Evolutionary conservation across 2,797 vertebrate genomes (phyloP), one percentile per base, ranked within the genome.

Genomic region (Melanotaenia pygmaea): DNA sequence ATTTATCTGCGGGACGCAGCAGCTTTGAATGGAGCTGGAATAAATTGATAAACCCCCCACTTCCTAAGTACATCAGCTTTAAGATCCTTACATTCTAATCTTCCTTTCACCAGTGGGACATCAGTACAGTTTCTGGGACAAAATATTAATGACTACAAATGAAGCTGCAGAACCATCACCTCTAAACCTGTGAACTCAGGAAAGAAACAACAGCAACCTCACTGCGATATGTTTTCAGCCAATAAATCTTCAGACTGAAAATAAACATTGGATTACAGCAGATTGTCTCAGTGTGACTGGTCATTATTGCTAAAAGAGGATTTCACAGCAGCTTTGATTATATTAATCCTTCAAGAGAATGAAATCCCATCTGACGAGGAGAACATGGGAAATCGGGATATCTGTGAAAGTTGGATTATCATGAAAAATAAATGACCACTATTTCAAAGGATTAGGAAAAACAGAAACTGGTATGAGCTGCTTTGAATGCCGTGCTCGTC

Each of bases 321-420:
- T 93, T 93, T 90, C 47, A 74, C 83, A 79, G 73, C 77, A 62
- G 81, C 80, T 84, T 90, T 91, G 86, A 93, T 92, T 89, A 84
- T 80, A 82, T 86, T 91, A 93, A 93, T 94, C 92, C 91, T 88
- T 83, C 76, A 65, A 70, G 76, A 84, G 85, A 85, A 85, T 74
- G 54, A 85, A 93, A 86, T 87, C 86, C 85, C 63, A 51, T 80
- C 74, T 79, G 88, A 93, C 84, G 72, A 66, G 57, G 69, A 84
- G 70, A 81, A 81, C 77, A 83, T 81, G 79, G 72, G 80, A 80
- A 81, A 86, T 81, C 67, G 34, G 79, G 79, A 67, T 65, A 68
- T 84, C 68, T 82, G 82, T 64, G 74, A 86, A 74, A 61, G 71
- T 70, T 87, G 86, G 71, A 84, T 88, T 70, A 84, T 83, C 69